Percentiles rank a stretch among this genome's conserved stretches.
Evolutionary conservation across 2,797 vertebrate species (phyloP).

Genomic region (Takifugu rubripes): DNA sequence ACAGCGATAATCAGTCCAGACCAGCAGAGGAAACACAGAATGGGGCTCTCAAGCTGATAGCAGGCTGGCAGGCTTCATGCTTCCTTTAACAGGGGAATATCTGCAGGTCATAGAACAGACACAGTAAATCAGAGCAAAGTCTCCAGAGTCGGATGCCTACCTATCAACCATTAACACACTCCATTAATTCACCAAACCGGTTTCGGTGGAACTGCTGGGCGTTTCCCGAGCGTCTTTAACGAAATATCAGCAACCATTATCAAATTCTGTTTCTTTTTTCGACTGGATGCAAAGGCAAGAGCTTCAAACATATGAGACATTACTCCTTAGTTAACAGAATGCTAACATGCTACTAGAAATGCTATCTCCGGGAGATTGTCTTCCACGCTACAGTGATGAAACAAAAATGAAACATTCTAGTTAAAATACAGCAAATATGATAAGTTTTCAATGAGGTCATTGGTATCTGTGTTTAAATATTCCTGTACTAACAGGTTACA

Average conservation of each 20-base stretch:
- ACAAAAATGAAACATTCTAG: no score
- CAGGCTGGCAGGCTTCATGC: slow-evolving; percentile 82
- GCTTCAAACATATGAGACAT: background rate
- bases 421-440: no score
- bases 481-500: background rate
- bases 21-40: slow-evolving; percentile 54
- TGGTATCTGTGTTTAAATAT: no score
- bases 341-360: background rate
- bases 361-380: no score
- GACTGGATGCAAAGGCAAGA: background rate
- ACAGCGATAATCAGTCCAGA: slow-evolving; percentile 69
- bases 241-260: background rate
- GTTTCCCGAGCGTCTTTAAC: background rate
- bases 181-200: slow-evolving; percentile 2
- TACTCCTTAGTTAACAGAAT: background rate
- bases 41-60: slow-evolving; percentile 44
- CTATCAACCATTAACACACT: background rate
- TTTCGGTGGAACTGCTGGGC: background rate
- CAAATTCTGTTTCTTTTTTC: background rate
- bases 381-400: no score
- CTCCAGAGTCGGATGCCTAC: background rate
- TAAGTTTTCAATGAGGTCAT: no score
- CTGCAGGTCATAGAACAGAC: slow-evolving; percentile 66
- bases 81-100: slow-evolving; percentile 98
- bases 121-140: slow-evolving; percentile 16